Evolutionary conservation across 1,140 invertebrate species (phyloP).

Genomic region (Nautilus pompilius): DNA sequence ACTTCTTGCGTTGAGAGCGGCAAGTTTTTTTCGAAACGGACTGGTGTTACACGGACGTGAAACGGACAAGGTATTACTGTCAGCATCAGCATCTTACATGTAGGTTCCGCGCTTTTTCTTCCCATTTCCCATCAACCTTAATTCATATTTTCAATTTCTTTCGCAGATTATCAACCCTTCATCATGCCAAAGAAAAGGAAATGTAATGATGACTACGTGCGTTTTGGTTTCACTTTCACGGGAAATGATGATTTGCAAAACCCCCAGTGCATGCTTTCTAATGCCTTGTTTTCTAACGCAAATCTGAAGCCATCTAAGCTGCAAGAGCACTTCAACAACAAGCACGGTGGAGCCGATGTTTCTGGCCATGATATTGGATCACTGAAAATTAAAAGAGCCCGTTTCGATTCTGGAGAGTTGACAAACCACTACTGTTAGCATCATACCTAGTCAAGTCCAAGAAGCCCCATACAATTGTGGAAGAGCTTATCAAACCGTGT

Average conservation of each 20-base stretch:
- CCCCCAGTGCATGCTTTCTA: neutral
- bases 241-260: neutral
- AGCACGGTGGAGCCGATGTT: neutral
- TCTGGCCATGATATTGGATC: neutral
- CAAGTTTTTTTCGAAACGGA: too few relatives aligned
- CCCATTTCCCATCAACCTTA: too few relatives aligned
- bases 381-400: neutral
- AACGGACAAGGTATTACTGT: too few relatives aligned
- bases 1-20: too few relatives aligned
- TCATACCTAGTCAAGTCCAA: neutral
- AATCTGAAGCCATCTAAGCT: neutral
- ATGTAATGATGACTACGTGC: neutral
- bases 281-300: neutral
- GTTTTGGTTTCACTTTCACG: neutral
- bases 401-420: neutral
- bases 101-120: too few relatives aligned
- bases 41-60: too few relatives aligned
- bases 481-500: slow-evolving; percentile 5
- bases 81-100: too few relatives aligned
- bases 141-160: too few relatives aligned
- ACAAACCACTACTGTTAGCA: neutral
- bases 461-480: slow-evolving; percentile 2
- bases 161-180: neutral
- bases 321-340: neutral
- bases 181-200: neutral